phyloP scores from a whole-genome alignment of 2,797 vertebrate species.

The Sebastiscus albofasciatus region DNA sequence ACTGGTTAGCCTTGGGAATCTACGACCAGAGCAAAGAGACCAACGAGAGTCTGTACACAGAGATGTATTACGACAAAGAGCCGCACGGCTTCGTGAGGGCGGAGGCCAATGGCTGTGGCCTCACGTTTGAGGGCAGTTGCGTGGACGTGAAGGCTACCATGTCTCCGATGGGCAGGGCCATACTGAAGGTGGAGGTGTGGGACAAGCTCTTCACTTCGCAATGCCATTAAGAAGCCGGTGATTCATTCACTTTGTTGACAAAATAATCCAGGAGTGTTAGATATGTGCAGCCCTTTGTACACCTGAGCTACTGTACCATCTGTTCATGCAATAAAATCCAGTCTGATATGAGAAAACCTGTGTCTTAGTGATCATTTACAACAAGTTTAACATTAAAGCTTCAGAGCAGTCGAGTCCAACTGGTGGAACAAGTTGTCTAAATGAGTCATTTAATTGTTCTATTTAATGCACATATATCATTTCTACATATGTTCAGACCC shows the following conservation, averaged over 20 bases:
- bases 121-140: conserved; percentile 8
- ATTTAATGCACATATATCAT: neutral
- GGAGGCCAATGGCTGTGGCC: conserved; percentile 28
- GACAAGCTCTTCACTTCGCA: conserved; percentile 58
- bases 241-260: neutral
- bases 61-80: conserved; percentile 75
- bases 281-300: neutral
- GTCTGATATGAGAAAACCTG: neutral
- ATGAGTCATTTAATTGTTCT: neutral
- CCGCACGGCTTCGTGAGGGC: conserved; percentile 35
- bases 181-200: conserved; percentile 80
- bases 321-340: conserved; percentile 56
- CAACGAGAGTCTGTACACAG: conserved; percentile 63
- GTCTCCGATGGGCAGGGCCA: conserved; percentile 67
- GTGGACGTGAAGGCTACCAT: conserved; percentile 72
- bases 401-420: neutral
- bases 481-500: neutral
- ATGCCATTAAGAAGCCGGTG: neutral
- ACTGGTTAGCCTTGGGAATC: conserved; percentile 66
- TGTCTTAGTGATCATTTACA: conserved; percentile 13
- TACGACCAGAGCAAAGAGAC: conserved; percentile 16
- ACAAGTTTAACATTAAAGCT: neutral
- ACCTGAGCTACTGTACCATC: neutral
- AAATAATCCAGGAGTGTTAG: neutral
- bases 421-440: neutral